Percentiles rank a stretch among this genome's conserved stretches.
phyloP scores from a whole-genome alignment of 1,140 invertebrate genomes.

The Magallana angulata region DNA sequence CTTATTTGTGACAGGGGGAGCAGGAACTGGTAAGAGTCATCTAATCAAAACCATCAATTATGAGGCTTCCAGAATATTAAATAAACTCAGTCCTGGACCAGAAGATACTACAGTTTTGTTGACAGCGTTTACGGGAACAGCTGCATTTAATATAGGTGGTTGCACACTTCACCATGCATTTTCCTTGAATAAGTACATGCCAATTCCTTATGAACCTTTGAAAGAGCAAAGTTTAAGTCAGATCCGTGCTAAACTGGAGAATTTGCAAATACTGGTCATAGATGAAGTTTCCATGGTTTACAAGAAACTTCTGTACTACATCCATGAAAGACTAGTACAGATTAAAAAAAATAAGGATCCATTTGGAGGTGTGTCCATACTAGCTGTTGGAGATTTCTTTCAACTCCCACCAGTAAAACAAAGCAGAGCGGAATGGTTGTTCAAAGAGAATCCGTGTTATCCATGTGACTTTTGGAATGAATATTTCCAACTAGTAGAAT shows the following conservation, averaged over 20 bases:
- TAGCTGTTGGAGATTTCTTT: conserved; percentile 49
- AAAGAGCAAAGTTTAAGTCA: conserved; percentile 42
- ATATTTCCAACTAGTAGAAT: neutral
- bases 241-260: conserved; percentile 23
- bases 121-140: conserved; percentile 46
- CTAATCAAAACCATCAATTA: conserved; percentile 54
- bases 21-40: conserved; percentile 56
- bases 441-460: neutral
- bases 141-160: conserved; percentile 50
- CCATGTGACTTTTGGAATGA: conserved; percentile 1
- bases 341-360: conserved; percentile 22
- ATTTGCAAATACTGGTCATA: conserved; percentile 46
- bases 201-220: conserved; percentile 41
- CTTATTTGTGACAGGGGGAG: conserved; percentile 55
- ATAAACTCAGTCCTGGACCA: neutral
- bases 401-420: conserved; percentile 49
- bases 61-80: conserved; percentile 54
- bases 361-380: conserved; percentile 2
- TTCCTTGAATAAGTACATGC: conserved; percentile 13
- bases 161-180: conserved; percentile 51
- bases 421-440: no score
- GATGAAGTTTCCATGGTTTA: conserved; percentile 58
- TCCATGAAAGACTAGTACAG: conserved; percentile 38
- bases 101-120: conserved; percentile 44
- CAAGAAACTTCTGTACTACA: conserved; percentile 43